These are phyloP conservation scores for Apis laboriosa DNA, from an alignment of 1,140 invertebrate species.

Conservation along the genomic window DNA sequence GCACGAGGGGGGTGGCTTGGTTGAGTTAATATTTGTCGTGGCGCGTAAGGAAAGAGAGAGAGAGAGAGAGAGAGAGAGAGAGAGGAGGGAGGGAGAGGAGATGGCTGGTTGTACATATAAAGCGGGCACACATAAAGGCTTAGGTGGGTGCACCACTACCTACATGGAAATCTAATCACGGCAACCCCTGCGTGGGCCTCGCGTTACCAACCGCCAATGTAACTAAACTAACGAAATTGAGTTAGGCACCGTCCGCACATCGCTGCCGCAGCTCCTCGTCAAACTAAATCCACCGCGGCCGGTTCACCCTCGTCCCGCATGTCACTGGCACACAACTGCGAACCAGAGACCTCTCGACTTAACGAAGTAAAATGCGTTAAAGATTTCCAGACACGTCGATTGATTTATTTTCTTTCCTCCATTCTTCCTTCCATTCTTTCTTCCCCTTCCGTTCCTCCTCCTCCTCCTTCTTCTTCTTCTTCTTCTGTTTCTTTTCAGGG, in stretches of 20 bases:
- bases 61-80: too few relatives aligned
- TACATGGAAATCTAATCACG: slow-evolving; percentile 78
- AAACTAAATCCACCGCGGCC: slow-evolving; percentile 71
- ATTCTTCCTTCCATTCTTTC: neutral
- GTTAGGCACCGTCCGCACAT: slow-evolving; percentile 72
- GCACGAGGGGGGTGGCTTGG: neutral
- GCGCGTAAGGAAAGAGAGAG: neutral
- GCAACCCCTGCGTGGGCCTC: slow-evolving; percentile 71
- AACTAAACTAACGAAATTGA: slow-evolving; percentile 79
- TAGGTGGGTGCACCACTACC: slow-evolving; percentile 65
- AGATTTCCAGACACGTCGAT: slow-evolving; percentile 55
- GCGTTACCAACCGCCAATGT: slow-evolving; percentile 76
- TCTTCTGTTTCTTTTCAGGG: neutral
- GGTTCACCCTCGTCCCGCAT: slow-evolving; percentile 58
- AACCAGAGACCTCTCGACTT: slow-evolving; percentile 62
- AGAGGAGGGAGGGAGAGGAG: slow-evolving; percentile 18
- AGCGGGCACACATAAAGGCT: slow-evolving; percentile 60
- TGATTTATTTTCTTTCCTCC: slow-evolving; percentile 21
- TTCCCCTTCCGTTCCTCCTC: neutral
- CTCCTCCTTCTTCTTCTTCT: neutral
- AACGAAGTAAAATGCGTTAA: slow-evolving; percentile 66
- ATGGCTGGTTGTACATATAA: slow-evolving; percentile 22
- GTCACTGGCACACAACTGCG: slow-evolving; percentile 48
- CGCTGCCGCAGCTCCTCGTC: slow-evolving; percentile 72
- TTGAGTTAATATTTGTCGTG: slow-evolving; percentile 65